Percentiles rank a stretch among this genome's conserved stretches.
These are phyloP conservation scores for Gymnodraco acuticeps DNA, from an alignment of 2,797 vertebrate species.

Conservation along the genomic window DNA sequence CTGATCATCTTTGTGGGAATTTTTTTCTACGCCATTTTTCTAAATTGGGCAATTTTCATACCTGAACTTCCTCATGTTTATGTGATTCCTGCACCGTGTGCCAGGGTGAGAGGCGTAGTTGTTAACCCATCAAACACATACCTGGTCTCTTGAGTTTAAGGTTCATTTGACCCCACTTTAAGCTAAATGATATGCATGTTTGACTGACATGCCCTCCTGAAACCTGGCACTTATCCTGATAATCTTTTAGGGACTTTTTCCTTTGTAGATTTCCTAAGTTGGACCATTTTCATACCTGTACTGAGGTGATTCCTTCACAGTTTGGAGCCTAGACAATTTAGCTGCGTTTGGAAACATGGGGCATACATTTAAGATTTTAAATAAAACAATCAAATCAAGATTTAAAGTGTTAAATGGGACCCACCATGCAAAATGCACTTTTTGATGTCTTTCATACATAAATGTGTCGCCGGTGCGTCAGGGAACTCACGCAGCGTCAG, in stretches of 20 bases:
- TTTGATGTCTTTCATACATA: too few species aligned
- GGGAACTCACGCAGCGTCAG: too few species aligned
- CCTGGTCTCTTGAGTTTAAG: constrained; percentile 10
- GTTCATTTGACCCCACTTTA: constrained; percentile 17
- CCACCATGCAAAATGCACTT: too few species aligned
- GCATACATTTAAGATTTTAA: not conserved
- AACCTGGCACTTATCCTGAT: constrained; percentile 12
- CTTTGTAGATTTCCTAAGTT: not conserved
- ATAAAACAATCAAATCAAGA: not conserved
- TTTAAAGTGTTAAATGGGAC: too few species aligned
- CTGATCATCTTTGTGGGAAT: not conserved
- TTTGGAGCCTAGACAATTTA: not conserved
- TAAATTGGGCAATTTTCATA: not conserved
- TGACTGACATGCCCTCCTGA: constrained; percentile 10
- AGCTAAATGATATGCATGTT: not conserved
- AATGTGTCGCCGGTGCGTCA: too few species aligned
- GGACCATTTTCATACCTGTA: not conserved
- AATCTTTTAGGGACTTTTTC: not conserved
- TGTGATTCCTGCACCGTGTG: not conserved
- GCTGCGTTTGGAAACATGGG: not conserved
- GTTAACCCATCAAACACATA: not conserved
- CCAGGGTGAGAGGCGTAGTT: too few species aligned
- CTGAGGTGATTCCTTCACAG: not conserved
- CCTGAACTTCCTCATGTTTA: not conserved
- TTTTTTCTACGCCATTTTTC: not conserved